Conservation (phyloP, 2,113 vertebrate species). For the Platysteira castanea region DNA sequence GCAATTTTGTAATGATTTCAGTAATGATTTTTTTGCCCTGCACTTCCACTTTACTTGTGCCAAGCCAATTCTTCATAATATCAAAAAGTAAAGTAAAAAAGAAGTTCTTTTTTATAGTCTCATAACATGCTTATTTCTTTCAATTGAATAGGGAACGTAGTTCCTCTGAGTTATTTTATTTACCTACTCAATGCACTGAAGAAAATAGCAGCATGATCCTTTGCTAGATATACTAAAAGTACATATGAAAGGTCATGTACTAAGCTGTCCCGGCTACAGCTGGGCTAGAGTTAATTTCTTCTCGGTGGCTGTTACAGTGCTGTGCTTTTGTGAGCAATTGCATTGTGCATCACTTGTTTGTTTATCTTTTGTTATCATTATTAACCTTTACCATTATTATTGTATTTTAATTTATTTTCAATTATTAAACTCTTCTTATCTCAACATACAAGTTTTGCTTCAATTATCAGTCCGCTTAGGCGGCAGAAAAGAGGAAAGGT, state of each 20-base stretch:
- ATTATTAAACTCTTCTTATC: not conserved
- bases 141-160: not conserved
- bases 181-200: not conserved
- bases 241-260: not conserved
- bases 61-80: not conserved
- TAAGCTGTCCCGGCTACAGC: not conserved
- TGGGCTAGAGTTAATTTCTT: not conserved
- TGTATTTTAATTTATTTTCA: not conserved
- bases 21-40: not conserved
- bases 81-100: not conserved
- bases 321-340: not conserved
- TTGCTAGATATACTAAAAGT: not conserved
- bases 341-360: not conserved
- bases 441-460: not conserved
- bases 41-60: not conserved
- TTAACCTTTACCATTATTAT: not conserved
- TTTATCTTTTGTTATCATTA: not conserved
- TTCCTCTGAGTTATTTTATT: not conserved
- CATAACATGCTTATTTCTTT: not conserved
- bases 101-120: not conserved
- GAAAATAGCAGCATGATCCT: not conserved
- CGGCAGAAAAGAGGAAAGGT: accelerated
- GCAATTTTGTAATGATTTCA: not conserved
- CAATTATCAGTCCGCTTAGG: not conserved
- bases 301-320: not conserved